Evolutionary conservation across 2,113 vertebrate genomes (phyloP).

Genomic region (Alethe castanea): DNA sequence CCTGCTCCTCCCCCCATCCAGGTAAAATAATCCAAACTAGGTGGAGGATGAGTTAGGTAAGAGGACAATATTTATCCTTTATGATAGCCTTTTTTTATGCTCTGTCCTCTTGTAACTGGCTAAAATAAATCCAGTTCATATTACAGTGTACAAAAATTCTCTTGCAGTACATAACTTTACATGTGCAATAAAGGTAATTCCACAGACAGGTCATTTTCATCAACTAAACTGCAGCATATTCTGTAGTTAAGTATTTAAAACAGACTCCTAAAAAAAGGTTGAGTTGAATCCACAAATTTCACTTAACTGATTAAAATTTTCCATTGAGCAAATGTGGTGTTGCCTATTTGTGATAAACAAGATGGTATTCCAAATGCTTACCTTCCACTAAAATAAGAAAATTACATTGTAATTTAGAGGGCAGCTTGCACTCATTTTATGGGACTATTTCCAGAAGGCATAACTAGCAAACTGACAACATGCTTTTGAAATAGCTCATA

Average conservation of each 20-base stretch:
- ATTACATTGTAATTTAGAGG: constrained; percentile 41
- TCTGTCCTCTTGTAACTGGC: neutral
- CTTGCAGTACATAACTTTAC: neutral
- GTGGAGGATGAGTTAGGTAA: neutral
- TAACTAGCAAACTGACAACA: constrained; percentile 24
- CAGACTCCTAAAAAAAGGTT: neutral
- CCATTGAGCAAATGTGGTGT: neutral
- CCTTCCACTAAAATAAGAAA: constrained; percentile 34
- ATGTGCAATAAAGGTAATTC: neutral
- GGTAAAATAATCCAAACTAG: neutral
- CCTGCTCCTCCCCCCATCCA: accelerated
- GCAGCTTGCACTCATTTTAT: constrained; percentile 26
- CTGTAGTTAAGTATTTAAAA: neutral
- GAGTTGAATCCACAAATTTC: neutral
- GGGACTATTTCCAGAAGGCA: constrained; percentile 21
- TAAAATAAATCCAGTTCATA: neutral
- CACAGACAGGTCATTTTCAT: neutral
- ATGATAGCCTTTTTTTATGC: neutral
- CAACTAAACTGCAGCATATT: neutral
- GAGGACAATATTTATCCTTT: neutral
- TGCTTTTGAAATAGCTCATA: constrained; percentile 17
- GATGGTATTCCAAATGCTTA: neutral
- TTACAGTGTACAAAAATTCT: neutral
- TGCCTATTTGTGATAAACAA: neutral
- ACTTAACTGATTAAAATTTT: constrained; percentile 29